phyloP scores from a whole-genome alignment of 2,113 vertebrate species.

The Solenodon paradoxus region DNA sequence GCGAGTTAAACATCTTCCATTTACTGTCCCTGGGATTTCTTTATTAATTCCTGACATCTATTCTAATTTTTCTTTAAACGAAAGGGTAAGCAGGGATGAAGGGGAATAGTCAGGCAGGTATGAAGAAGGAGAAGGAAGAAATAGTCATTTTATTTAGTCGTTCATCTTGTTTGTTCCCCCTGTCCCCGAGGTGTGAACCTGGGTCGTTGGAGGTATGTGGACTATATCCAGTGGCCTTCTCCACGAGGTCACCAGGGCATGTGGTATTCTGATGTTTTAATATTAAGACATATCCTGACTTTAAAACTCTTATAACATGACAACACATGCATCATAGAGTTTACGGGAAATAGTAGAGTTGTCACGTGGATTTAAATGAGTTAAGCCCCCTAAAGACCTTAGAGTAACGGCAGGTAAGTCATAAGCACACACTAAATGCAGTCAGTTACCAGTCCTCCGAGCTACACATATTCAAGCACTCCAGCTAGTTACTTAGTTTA shows the following conservation, averaged over 20 bases:
- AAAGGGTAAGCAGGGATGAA: too few species aligned
- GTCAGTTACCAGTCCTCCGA: neutral
- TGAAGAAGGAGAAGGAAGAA: too few species aligned
- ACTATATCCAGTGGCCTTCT: too few species aligned
- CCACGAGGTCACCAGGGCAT: too few species aligned
- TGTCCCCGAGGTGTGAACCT: too few species aligned
- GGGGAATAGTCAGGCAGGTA: too few species aligned
- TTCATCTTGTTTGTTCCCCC: too few species aligned
- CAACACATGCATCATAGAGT: neutral
- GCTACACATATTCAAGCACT: neutral
- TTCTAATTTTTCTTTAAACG: too few species aligned
- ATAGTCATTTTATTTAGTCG: too few species aligned
- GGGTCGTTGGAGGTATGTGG: too few species aligned
- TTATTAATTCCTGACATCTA: neutral
- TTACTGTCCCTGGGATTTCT: neutral
- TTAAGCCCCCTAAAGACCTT: neutral
- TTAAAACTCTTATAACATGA: neutral
- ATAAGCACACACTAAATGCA: neutral
- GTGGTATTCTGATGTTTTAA: too few species aligned
- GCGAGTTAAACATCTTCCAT: neutral
- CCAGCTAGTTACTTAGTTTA: neutral
- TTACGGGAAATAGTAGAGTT: neutral
- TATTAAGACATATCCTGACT: neutral
- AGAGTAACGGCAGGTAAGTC: too few species aligned
- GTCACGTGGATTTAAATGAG: neutral